Evolutionary conservation across 1,140 invertebrate genomes (phyloP), one percentile per base, ranked within the genome.

Genomic region (Trypoxylus dichotomus): DNA sequence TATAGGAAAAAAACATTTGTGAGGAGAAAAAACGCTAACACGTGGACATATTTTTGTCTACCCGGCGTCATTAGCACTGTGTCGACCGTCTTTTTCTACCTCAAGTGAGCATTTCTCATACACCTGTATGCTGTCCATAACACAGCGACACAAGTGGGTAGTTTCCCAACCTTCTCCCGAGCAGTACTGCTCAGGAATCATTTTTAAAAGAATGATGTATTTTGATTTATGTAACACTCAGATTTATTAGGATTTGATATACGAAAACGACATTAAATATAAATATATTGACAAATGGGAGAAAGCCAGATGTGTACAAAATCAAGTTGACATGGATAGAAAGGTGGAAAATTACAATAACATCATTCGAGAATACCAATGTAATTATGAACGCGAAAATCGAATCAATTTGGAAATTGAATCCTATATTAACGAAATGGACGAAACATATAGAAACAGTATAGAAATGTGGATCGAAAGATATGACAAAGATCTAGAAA

Each of bases 381-480:
- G 41, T 0, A 77, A 83, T 10, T 79, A 79, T 41, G 74, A 76
- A 63, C 76, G 79, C 76, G 83, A 84, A 79, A 77, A 78, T 54
- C 68, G 78, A 76, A 79, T 83, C 15, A 80, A 84, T 79, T 60
- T 76, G 29, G 83, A 84, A 79, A 78, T 83, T 47, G 79, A 75
- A 75, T 25, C 24, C n/a, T 83, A 75, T 47, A 68, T 81, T 37
- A 60, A 47, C 3, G 75, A 78, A 74, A 77, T 41, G 19, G 37
- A 77, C 19, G 68, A 71, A 74, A 47, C 10, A 6, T 73, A 73
- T 54, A 37, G 13, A 19, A 76, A 82, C 25, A 43, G 76, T 32
- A 77, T 84, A n/a, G 80, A 81, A 73, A 42, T 79, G 13, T 85
- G 84, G 84, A 79, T 80, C 68, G 75, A 80, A 10, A 81, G 79